phyloP scores from a whole-genome alignment of 2,888 invertebrate genomes.

The Melinaea menophilus region DNA sequence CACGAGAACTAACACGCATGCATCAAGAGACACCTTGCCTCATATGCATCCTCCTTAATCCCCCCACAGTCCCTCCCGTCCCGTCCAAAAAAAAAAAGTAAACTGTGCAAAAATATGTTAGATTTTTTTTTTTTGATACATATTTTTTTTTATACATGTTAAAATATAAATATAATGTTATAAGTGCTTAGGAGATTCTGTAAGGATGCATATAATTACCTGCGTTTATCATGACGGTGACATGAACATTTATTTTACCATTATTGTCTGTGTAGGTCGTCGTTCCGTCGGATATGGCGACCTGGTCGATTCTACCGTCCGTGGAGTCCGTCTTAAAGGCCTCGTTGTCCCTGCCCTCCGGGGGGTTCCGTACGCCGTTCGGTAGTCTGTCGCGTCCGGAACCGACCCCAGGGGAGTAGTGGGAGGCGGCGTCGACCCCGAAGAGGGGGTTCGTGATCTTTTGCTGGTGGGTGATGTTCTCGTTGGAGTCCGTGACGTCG shows the following conservation, averaged over 20 bases:
- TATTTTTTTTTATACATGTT: no score
- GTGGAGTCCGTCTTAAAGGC: conserved; percentile 78
- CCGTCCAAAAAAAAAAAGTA: conserved; percentile 27
- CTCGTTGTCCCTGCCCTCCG: conserved; percentile 90
- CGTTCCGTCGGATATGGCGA: conserved; percentile 70
- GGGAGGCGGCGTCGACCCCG: conserved; percentile 71
- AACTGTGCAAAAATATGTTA: conserved; percentile 66
- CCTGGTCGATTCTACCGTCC: conserved; percentile 77
- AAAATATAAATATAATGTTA: no score
- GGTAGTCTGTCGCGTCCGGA: conserved; percentile 50
- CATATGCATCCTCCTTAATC: conserved; percentile 72
- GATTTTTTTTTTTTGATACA: conserved; percentile 45
- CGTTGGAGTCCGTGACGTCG: conserved; percentile 52
- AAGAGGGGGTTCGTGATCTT: conserved; percentile 68
- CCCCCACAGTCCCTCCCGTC: conserved; percentile 55
- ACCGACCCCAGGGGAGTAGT: conserved; percentile 61
- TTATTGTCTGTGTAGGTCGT: conserved; percentile 85
- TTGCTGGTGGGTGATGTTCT: conserved; percentile 47
- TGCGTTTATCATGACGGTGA: conserved; percentile 90
- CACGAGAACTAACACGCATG: background rate
- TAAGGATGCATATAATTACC: conserved; percentile 79
- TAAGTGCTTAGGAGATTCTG: conserved; percentile 43
- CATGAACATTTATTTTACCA: conserved; percentile 93
- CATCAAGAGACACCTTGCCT: conserved; percentile 66
- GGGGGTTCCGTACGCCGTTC: conserved; percentile 81